A percentile compares a stretch with the other conserved stretches of the same genome.
These are phyloP conservation scores for Aphaenogaster rudis DNA, from an alignment of 1,140 invertebrate genomes.

Conservation along the genomic window DNA sequence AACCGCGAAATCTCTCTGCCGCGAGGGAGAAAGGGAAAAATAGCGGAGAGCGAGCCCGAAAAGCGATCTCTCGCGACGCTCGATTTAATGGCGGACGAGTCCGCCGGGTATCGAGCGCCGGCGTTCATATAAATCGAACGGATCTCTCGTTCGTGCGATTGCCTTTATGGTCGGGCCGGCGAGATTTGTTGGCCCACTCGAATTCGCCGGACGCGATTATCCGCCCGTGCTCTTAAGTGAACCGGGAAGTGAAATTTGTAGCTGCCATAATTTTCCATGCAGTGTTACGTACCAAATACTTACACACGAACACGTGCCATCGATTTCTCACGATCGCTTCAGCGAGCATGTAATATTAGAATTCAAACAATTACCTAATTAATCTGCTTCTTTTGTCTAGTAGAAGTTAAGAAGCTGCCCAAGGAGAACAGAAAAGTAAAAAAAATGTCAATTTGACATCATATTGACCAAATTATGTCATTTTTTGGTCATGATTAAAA, in stretches of 20 bases:
- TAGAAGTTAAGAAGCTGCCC: neutral
- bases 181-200: constrained; percentile 46
- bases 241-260: constrained; percentile 56
- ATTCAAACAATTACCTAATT: neutral
- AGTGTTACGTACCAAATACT: constrained; percentile 19
- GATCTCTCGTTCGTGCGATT: constrained; percentile 54
- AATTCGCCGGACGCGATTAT: constrained; percentile 61
- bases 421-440: too few relatives aligned
- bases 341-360: neutral
- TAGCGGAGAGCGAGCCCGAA: constrained; percentile 29
- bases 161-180: constrained; percentile 44
- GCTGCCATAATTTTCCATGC: constrained; percentile 57
- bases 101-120: constrained; percentile 39
- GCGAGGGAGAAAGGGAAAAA: constrained; percentile 30
- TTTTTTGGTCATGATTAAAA: too few relatives aligned
- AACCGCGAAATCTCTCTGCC: constrained; percentile 13
- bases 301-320: constrained; percentile 6
- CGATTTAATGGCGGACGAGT: constrained; percentile 40
- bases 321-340: neutral
- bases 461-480: too few relatives aligned
- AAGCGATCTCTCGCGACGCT: constrained; percentile 10
- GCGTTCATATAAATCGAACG: constrained; percentile 46
- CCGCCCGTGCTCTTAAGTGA: constrained; percentile 46
- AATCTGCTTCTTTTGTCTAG: neutral
- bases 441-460: too few relatives aligned